Evolutionary conservation across 1,140 invertebrate genomes (phyloP), one percentile per base, ranked within the genome.

Genomic region (Pectinophora gossypiella): DNA sequence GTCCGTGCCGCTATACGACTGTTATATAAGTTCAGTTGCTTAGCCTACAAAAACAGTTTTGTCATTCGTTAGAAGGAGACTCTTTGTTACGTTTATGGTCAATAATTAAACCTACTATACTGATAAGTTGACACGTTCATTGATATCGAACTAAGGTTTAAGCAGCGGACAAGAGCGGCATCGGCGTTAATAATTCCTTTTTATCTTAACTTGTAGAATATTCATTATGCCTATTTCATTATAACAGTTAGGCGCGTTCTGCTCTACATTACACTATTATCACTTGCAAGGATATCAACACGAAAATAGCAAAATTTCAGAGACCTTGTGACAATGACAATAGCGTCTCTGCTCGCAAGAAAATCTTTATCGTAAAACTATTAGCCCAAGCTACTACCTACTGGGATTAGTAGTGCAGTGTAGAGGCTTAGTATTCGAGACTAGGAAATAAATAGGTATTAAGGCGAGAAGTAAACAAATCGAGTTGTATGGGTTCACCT

Each of bases 181-280:
- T 40, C 47, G 50, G 50, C 23, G 36, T 48, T 42, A 40, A 40
- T 46, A 43, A 56, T 64, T 59, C 59, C 57, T 48, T 64, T 64
- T 56, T 46, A 61, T 64, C 51, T 43, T 61, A 67, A 64, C 49
- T 63, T 49, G 64, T 71, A 71, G 68, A 43, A 63, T 60, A 60
- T 62, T 59, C 55, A 67, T 66, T 61, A 67, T 57, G 61, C 61
- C 64, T 71, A 67, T 60, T 66, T 66, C 59, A 62, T 54, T 66
- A 43, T 66, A 66, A 55, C 42, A 40, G 21, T 54, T 57, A 55
- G 59, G 48, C 54, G 16, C 32, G 45, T 40, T 7, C 7, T 15
- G 10, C 19, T 46, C 43, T 48, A 50, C 58, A 43, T 64, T 51
- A 54, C 56, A 69, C 59, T 54, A 32, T 61, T 44, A 44, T 44